Base-by-base conservation (phyloP, 2,113 vertebrate species). In the Aix galericulata region DNA sequence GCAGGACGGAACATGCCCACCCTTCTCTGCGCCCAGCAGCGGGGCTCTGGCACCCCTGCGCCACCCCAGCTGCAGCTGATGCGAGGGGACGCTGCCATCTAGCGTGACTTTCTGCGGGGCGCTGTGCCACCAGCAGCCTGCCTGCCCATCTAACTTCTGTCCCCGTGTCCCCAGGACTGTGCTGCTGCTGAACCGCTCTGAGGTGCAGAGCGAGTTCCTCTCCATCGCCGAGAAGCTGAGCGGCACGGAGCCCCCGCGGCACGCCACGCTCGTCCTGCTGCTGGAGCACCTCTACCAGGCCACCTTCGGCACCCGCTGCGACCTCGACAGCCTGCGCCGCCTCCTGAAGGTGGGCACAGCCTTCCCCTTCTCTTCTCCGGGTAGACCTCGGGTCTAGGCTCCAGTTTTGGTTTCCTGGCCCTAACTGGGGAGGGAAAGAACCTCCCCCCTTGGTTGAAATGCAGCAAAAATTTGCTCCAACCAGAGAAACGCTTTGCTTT, bases 231-330 rank as follows among this genome's bases (percentile, higher is more conserved):
- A 99, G 93, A 98, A 98, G 97, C 98, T 99, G 88, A 98, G 98
- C 17, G 2, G 82, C 18, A 85, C 98, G 0, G 96, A 97, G 59
- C 97, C 97, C 58, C 98, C 98, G 0, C 98, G 97, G 58, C 97
- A 73, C 8, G 88, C 98, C 29, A 97, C 96, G 8, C 98, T 98
- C 68, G 48, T 98, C 83, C 97, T 97, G 27, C 98, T 99, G 82
- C 98, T 99, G 38, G 97, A 99, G 90, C 99, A 99, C 4, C 98
- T 98, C 91, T 99, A 98, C 97, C 99, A 99, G 98, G 98, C 99
- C 68, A 97, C 92, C 59, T 98, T 99, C 0, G 99, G 99, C 52
- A 94, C 98, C 88, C 90, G 88, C 88, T 98, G 98, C 3, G 97
- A 99, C 56, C 97, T 99, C n/a, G 93, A 83, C 0, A 86, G 91